Conservation (phyloP, 2,113 vertebrate genomes). For the Chaenogobius annularis region DNA sequence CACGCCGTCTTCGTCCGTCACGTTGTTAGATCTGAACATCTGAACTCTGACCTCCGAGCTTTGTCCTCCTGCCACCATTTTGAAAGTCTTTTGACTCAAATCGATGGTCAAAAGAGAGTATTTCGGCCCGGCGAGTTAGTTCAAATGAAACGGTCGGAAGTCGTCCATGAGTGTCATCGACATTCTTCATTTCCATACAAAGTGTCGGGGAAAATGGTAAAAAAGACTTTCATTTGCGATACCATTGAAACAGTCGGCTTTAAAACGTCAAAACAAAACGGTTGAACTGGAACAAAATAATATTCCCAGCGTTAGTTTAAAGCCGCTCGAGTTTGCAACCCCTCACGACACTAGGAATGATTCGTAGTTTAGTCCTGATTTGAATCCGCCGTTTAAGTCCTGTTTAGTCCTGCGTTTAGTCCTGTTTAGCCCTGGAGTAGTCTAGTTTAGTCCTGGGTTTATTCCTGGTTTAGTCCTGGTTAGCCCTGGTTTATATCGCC, state of each 20-base stretch:
- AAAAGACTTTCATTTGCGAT: no score
- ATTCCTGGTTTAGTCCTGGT: no score
- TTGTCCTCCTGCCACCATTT: slow-evolving; percentile 4
- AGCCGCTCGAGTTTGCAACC: no score
- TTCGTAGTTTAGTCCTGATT: no score
- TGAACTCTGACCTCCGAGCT: neutral
- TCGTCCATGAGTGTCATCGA: neutral
- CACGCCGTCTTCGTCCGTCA: neutral
- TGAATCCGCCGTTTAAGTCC: no score
- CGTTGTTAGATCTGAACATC: neutral
- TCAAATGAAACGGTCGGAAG: neutral
- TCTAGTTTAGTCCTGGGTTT: neutral
- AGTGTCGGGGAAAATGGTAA: no score
- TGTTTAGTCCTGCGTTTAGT: no score
- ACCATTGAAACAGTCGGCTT: no score
- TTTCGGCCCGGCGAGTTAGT: neutral
- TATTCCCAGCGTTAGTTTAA: neutral
- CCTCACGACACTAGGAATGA: no score
- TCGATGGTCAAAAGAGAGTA: neutral
- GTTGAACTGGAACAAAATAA: neutral
- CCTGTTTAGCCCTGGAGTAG: no score
- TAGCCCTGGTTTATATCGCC: no score
- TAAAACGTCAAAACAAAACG: neutral
- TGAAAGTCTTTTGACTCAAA: neutral
- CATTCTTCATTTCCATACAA: neutral